Percentiles rank a stretch among this genome's conserved stretches.
These are phyloP conservation scores for Andrena camellia DNA, from an alignment of 2,888 invertebrate genomes.

Conservation along the genomic window DNA sequence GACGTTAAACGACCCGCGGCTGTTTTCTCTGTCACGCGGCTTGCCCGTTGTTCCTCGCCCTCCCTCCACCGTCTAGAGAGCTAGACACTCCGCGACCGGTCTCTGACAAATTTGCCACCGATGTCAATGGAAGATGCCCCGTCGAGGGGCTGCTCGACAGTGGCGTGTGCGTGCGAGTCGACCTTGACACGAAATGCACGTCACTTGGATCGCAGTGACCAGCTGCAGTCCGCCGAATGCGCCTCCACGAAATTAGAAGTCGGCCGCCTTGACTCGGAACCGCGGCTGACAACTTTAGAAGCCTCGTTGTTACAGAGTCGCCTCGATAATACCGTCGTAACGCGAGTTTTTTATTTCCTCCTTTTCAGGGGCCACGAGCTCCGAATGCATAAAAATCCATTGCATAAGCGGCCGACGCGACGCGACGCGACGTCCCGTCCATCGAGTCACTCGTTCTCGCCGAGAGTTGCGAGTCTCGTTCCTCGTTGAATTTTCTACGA, in stretches of 20 bases:
- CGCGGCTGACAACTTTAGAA: background rate
- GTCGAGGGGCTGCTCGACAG: constrained; percentile 1
- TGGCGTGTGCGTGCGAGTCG: constrained; percentile 16
- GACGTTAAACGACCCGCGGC: constrained; percentile 1
- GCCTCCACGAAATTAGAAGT: constrained; percentile 42
- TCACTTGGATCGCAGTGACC: constrained; percentile 28
- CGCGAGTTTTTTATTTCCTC: background rate
- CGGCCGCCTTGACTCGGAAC: constrained; percentile 8
- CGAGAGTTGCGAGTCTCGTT: background rate
- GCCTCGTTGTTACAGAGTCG: background rate
- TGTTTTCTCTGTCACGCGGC: background rate
- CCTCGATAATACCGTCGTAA: background rate
- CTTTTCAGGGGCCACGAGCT: background rate
- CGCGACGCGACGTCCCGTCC: no score
- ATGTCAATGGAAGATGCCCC: constrained; percentile 41
- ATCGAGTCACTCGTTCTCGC: no score
- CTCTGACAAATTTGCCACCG: constrained; percentile 16
- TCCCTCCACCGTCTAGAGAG: no score
- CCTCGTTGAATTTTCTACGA: background rate
- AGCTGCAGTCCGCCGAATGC: constrained; percentile 19
- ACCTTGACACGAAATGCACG: constrained; percentile 59
- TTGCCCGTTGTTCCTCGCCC: background rate
- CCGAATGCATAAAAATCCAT: constrained; percentile 1
- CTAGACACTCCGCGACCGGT: background rate
- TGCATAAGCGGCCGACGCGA: background rate